These are phyloP conservation scores for Pangasius krempfi DNA, from an alignment of 2,797 vertebrate species.

Conservation along the genomic window DNA sequence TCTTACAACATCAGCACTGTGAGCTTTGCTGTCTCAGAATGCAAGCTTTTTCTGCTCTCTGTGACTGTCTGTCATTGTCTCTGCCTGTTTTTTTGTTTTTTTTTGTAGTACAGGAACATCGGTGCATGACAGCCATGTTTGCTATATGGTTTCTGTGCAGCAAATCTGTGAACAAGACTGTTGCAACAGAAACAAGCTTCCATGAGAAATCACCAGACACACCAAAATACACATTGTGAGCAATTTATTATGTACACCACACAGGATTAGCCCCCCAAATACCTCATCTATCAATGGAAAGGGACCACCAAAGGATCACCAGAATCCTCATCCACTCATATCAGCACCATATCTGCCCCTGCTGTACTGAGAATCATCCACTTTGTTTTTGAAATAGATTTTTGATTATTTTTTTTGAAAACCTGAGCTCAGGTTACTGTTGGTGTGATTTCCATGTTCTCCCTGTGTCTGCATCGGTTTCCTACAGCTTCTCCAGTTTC, in stretches of 20 bases:
- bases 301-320: neutral
- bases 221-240: neutral
- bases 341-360: neutral
- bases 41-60: conserved; percentile 19
- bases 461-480: neutral
- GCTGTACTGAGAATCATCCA: neutral
- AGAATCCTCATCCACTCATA: neutral
- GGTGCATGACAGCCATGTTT: conserved; percentile 1
- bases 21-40: conserved; percentile 17
- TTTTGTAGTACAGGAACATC: neutral
- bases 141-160: neutral
- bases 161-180: conserved; percentile 1
- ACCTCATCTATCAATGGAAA: neutral
- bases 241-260: neutral
- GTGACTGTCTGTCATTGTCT: conserved; percentile 11
- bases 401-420: neutral
- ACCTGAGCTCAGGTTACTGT: neutral
- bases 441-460: neutral
- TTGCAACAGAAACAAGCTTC: neutral
- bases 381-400: neutral
- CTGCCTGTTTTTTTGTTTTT: neutral
- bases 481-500: neutral
- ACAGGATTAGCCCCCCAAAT: neutral
- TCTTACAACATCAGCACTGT: conserved; percentile 35
- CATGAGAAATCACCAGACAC: neutral